Percentiles rank a stretch among this genome's conserved stretches.
These are phyloP conservation scores for Sebastes iracundus DNA, from an alignment of 2,797 vertebrate genomes.

Conservation along the genomic window DNA sequence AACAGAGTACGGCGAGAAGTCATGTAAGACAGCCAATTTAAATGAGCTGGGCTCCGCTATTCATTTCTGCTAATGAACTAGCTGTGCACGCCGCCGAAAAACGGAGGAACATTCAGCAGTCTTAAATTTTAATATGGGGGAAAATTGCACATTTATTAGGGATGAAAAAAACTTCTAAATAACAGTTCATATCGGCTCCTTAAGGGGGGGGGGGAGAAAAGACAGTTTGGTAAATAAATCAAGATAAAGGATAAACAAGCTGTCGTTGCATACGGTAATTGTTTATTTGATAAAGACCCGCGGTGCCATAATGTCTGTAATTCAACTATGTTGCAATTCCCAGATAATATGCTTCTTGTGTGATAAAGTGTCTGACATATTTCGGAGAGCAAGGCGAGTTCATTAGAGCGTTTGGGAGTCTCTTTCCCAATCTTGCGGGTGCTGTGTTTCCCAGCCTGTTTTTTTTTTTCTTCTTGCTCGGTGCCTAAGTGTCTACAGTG, in stretches of 20 bases:
- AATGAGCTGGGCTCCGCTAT: slow-evolving; percentile 97
- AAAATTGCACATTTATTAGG: slow-evolving; percentile 79
- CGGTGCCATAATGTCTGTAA: slow-evolving; percentile 97
- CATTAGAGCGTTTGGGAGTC: slow-evolving; percentile 88
- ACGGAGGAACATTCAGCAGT: slow-evolving; percentile 86
- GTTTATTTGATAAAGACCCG: slow-evolving; percentile 87
- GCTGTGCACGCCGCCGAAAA: slow-evolving; percentile 86
- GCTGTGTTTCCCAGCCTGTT: slow-evolving; percentile 75
- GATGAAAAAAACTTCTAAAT: slow-evolving; percentile 31
- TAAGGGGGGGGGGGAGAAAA: slow-evolving; percentile 45
- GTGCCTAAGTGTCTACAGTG: slow-evolving; percentile 96
- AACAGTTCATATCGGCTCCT: slow-evolving; percentile 8
- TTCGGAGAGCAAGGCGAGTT: slow-evolving; percentile 85
- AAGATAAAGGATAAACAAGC: slow-evolving; percentile 84
- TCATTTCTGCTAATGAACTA: slow-evolving; percentile 99
- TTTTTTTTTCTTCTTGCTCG: slow-evolving; percentile 69
- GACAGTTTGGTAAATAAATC: slow-evolving; percentile 79
- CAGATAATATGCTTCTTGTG: slow-evolving; percentile 92
- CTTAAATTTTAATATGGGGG: slow-evolving; percentile 96
- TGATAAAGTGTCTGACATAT: slow-evolving; percentile 96
- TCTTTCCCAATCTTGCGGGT: slow-evolving; percentile 80
- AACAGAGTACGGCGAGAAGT: slow-evolving; percentile 98
- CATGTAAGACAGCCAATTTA: slow-evolving; percentile 99
- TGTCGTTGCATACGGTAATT: slow-evolving; percentile 81
- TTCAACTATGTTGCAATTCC: slow-evolving; percentile 85